Conservation (phyloP, 1,140 invertebrate genomes). For the Lepeophtheirus salmonis region DNA sequence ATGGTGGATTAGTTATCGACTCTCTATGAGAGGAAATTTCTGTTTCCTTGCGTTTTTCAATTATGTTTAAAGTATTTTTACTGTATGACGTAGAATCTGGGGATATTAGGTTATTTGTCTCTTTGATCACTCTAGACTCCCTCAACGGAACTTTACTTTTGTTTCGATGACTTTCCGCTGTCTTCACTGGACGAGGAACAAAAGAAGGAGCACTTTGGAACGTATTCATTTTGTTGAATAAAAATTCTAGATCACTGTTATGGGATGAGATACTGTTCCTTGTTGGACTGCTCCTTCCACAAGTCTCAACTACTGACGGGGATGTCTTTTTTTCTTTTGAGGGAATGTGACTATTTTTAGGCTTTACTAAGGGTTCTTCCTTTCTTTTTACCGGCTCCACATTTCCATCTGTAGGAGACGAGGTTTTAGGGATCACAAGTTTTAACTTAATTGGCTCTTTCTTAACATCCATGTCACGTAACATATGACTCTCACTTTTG, state of each 20-base stretch:
- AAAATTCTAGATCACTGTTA: neutral
- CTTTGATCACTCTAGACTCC: too few relatives aligned
- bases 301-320: neutral
- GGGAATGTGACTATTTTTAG: neutral
- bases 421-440: neutral
- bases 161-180: too few relatives aligned
- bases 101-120: too few relatives aligned
- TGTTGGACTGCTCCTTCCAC: too few relatives aligned
- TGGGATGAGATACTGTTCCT: neutral
- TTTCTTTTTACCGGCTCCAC: neutral
- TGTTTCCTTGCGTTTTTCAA: too few relatives aligned
- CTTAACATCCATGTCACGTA: too few relatives aligned
- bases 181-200: neutral
- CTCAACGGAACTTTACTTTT: too few relatives aligned
- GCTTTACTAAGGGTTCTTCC: neutral
- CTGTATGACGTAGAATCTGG: too few relatives aligned
- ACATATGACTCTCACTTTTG: too few relatives aligned
- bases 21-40: too few relatives aligned
- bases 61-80: too few relatives aligned
- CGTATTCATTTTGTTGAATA: neutral
- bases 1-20: too few relatives aligned
- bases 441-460: neutral
- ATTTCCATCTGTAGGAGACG: neutral
- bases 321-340: neutral
- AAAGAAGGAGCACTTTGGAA: neutral